phyloP scores from a whole-genome alignment of 2,888 invertebrate genomes.

The Seira musarum region DNA sequence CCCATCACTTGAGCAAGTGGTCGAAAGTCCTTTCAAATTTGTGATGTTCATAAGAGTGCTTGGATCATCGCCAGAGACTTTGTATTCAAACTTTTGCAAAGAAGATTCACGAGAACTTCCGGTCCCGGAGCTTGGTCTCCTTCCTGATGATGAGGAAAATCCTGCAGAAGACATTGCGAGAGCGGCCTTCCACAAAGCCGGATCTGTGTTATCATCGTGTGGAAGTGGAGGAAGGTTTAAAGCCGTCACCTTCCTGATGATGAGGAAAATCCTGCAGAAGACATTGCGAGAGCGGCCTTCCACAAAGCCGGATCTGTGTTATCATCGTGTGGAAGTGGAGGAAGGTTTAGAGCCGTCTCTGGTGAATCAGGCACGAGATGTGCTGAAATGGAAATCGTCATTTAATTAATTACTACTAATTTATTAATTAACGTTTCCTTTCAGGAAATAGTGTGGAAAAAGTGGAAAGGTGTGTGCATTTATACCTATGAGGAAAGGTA shows the following conservation, averaged over 20 bases:
- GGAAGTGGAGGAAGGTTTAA: neutral
- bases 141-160: neutral
- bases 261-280: neutral
- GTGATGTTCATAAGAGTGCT: conserved; percentile 9
- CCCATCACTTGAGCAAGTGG: neutral
- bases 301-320: neutral
- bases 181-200: neutral
- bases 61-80: neutral
- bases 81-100: neutral
- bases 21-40: conserved; percentile 19
- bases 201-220: neutral
- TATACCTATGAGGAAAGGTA: neutral
- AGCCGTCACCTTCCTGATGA: neutral
- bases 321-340: neutral
- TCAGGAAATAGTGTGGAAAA: neutral
- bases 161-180: neutral
- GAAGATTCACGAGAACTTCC: neutral
- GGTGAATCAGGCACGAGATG: neutral
- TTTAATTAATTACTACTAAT: neutral
- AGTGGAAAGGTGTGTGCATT: too few relatives aligned
- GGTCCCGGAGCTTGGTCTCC: neutral
- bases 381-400: neutral
- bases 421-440: neutral
- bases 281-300: neutral
- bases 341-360: neutral